These are phyloP conservation scores for Paramormyrops kingsleyae DNA, from an alignment of 2,113 vertebrate genomes.

Conservation along the genomic window DNA sequence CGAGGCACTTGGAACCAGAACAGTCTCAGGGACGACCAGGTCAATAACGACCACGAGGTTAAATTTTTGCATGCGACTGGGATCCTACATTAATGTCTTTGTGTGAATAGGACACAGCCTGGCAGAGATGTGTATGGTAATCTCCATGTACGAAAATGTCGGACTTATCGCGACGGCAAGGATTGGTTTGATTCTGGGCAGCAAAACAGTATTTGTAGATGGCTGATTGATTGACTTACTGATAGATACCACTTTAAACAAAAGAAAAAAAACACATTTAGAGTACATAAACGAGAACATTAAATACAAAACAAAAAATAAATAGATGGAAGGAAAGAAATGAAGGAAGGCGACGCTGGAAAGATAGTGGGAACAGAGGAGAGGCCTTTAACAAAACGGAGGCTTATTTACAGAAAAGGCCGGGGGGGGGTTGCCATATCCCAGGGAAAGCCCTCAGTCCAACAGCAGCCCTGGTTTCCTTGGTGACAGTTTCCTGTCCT, in stretches of 20 bases:
- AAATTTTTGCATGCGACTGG: not conserved
- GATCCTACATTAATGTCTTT: not conserved
- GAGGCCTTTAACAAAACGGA: slow-evolving; percentile 43
- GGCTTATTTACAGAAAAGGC: slow-evolving; percentile 33
- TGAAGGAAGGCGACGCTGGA: slow-evolving; percentile 9
- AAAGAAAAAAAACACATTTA: slow-evolving; percentile 22
- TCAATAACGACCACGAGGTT: not conserved
- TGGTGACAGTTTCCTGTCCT: not conserved
- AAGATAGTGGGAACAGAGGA: not conserved
- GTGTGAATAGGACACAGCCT: not conserved
- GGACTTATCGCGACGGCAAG: not conserved
- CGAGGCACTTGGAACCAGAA: not conserved
- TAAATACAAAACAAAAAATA: slow-evolving; percentile 12
- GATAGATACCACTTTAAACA: slow-evolving; percentile 18
- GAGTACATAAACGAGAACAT: slow-evolving; percentile 6
- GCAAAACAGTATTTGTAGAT: not conserved
- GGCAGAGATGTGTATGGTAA: not conserved
- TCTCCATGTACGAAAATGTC: not conserved
- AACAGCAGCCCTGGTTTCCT: slow-evolving; percentile 41
- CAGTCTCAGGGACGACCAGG: not conserved
- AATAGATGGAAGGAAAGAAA: slow-evolving; percentile 18
- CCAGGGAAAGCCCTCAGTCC: slow-evolving; percentile 18
- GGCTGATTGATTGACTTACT: not conserved
- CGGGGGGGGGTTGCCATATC: slow-evolving; percentile 9
- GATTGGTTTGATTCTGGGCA: not conserved